Percentiles rank a stretch among this genome's conserved stretches.
Conservation (phyloP, 2,797 vertebrate genomes). For the Toxotes lorentzi region DNA sequence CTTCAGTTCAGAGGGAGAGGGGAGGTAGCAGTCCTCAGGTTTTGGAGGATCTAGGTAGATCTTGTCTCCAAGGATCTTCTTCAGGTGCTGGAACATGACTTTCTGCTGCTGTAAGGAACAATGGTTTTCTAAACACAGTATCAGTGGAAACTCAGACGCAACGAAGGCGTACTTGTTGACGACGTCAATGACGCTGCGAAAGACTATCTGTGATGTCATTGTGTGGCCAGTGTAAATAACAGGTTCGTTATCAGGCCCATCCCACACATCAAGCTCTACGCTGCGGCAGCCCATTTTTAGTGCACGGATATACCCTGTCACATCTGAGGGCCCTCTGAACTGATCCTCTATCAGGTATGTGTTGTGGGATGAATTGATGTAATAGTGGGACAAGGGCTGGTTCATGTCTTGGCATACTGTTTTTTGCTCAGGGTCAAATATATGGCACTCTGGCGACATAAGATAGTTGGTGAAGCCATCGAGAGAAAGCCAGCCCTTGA, state of each 20-base stretch:
- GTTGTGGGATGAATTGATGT: conserved; percentile 98
- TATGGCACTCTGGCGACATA: conserved; percentile 95
- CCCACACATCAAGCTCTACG: conserved; percentile 97
- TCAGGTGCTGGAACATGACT: conserved; percentile 97
- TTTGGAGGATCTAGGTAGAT: conserved; percentile 89
- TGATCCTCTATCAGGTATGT: conserved; percentile 99
- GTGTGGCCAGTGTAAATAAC: conserved; percentile 98
- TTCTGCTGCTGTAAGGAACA: conserved; percentile 97
- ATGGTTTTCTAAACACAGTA: conserved; percentile 97
- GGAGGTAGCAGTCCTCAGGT: conserved; percentile 92
- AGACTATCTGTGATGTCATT: conserved; percentile 98
- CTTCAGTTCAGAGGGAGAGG: conserved; percentile 91
- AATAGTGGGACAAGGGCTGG: conserved; percentile 97
- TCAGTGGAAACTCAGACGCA: conserved; percentile 95
- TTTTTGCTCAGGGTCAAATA: conserved; percentile 99
- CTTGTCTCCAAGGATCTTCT: conserved; percentile 95
- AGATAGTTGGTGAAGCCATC: conserved; percentile 98
- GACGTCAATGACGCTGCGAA: conserved; percentile 95
- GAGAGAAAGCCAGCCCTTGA: conserved; percentile 95
- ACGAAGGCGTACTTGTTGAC: conserved; percentile 97
- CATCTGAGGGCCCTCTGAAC: conserved; percentile 97
- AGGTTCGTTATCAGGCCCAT: conserved; percentile 95
- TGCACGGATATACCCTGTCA: conserved; percentile 97
- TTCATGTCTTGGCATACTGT: conserved; percentile 97
- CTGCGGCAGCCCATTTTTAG: conserved; percentile 98